A percentile compares a stretch with the other conserved stretches of the same genome.
Conservation (phyloP, 2,113 vertebrate species). For the Promerops cafer region DNA sequence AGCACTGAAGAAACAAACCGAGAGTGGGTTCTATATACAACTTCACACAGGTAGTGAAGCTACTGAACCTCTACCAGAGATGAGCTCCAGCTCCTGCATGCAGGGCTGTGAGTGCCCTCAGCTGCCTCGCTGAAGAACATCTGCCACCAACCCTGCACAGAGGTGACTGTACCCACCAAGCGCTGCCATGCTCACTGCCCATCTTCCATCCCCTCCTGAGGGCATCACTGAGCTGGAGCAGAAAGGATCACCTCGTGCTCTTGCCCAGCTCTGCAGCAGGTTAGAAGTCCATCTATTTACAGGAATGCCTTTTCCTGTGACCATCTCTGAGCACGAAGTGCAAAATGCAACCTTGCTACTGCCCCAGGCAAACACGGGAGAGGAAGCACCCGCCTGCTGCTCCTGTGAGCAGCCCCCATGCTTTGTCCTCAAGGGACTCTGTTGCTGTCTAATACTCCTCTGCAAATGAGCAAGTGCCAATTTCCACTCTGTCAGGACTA, state of each 20-base stretch:
- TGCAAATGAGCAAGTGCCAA: background rate
- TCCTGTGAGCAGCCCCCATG: background rate
- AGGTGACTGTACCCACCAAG: background rate
- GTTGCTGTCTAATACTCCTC: background rate
- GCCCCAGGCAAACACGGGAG: background rate
- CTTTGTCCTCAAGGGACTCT: background rate
- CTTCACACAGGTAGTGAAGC: accelerated
- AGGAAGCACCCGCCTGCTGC: background rate
- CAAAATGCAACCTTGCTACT: background rate
- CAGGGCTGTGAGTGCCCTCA: accelerated
- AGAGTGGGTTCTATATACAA: background rate
- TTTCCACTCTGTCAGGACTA: slow-evolving; percentile 6
- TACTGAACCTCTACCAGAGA: background rate
- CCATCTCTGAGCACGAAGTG: background rate
- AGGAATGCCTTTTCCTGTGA: background rate
- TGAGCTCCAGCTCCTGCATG: background rate
- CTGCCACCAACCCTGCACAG: background rate
- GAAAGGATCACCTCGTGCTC: background rate
- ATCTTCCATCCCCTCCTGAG: accelerated
- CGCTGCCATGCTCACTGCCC: background rate
- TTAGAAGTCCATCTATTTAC: background rate
- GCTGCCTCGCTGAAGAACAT: background rate
- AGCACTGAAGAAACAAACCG: accelerated
- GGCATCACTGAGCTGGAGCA: background rate
- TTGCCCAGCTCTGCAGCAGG: background rate